Percentiles rank a stretch among this genome's conserved stretches.
These are phyloP conservation scores for Microctenopoma lineatum DNA, from an alignment of 2,797 vertebrate species.

Conservation along the genomic window DNA sequence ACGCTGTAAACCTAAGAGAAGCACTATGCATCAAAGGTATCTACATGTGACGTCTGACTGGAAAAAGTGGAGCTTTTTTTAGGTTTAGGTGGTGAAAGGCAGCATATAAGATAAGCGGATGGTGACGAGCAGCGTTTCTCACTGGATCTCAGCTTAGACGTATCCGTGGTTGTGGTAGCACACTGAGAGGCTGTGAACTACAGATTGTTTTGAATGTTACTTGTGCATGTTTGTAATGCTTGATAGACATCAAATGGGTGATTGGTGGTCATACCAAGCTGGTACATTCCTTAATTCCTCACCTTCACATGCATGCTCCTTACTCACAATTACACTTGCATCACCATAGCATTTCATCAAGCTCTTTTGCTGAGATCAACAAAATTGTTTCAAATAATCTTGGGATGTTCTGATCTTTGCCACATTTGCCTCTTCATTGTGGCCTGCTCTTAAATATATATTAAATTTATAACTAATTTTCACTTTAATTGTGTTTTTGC, in stretches of 20 bases:
- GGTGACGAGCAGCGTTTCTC: neutral
- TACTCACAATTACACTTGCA: conserved; percentile 28
- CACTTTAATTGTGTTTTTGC: conserved; percentile 2
- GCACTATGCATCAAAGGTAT: too few relatives aligned
- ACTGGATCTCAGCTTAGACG: conserved; percentile 3
- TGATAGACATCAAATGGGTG: neutral
- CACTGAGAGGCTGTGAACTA: conserved; percentile 2
- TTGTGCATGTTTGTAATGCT: conserved; percentile 6
- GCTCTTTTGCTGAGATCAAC: conserved; percentile 33
- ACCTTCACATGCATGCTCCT: conserved; percentile 43
- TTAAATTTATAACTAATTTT: conserved; percentile 6
- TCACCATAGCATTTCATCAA: conserved; percentile 53
- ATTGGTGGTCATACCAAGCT: neutral
- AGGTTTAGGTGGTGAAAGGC: neutral
- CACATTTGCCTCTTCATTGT: conserved; percentile 15
- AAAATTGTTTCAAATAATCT: conserved; percentile 1
- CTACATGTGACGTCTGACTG: too few relatives aligned
- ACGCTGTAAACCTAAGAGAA: too few relatives aligned
- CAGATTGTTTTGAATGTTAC: conserved; percentile 6
- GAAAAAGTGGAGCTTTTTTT: too few relatives aligned
- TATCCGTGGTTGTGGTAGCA: conserved; percentile 31
- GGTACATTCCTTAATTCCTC: conserved; percentile 14
- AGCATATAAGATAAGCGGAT: neutral
- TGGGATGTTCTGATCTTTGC: conserved; percentile 2
- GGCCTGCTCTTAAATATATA: neutral